A percentile compares a stretch with the other conserved stretches of the same genome.
Conservation (phyloP, 35 echinoderm and acorn worm genomes). For the Heliocidaris erythrogramma region DNA sequence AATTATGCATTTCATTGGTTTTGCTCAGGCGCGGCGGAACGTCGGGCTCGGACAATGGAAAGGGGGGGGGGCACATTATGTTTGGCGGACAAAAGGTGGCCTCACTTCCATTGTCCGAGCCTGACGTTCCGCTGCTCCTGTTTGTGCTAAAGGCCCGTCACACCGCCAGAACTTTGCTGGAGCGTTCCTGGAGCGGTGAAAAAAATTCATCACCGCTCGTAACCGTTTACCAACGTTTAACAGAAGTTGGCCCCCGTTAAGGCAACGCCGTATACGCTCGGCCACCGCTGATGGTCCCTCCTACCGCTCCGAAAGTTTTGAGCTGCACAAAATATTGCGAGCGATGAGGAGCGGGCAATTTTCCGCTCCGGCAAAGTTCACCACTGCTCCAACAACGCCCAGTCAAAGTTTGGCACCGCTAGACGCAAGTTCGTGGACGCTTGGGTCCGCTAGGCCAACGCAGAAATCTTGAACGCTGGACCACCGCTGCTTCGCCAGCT, state of each 20-base stretch:
- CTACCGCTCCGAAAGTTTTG: slow-evolving; percentile 31
- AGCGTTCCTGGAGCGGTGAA: background rate
- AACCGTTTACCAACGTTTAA: slow-evolving; percentile 29
- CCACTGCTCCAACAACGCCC: slow-evolving; percentile 32
- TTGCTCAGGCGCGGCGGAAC: too few relatives aligned
- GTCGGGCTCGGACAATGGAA: too few relatives aligned
- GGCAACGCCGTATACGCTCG: slow-evolving; percentile 42
- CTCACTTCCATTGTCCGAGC: too few relatives aligned
- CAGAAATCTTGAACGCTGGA: slow-evolving; percentile 33
- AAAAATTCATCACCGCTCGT: slow-evolving; percentile 23
- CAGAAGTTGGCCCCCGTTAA: slow-evolving; percentile 42
- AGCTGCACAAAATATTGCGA: slow-evolving; percentile 20
- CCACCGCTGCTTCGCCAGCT: slow-evolving; percentile 33
- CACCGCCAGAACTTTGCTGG: slow-evolving; percentile 6
- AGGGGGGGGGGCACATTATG: too few relatives aligned
- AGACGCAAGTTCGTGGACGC: slow-evolving; percentile 35
- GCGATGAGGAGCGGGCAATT: slow-evolving; percentile 8
- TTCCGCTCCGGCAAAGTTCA: slow-evolving; percentile 28
- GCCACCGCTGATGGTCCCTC: background rate
- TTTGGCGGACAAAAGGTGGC: too few relatives aligned
- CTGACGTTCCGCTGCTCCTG: too few relatives aligned
- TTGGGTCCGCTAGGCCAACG: slow-evolving; percentile 27
- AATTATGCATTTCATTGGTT: too few relatives aligned
- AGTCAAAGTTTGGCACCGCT: slow-evolving; percentile 32
- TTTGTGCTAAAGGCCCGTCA: background rate